A percentile compares a stretch with the other conserved stretches of the same genome.
Evolutionary conservation across 2,797 vertebrate species (phyloP).

Genomic region (Crax fasciolata): DNA sequence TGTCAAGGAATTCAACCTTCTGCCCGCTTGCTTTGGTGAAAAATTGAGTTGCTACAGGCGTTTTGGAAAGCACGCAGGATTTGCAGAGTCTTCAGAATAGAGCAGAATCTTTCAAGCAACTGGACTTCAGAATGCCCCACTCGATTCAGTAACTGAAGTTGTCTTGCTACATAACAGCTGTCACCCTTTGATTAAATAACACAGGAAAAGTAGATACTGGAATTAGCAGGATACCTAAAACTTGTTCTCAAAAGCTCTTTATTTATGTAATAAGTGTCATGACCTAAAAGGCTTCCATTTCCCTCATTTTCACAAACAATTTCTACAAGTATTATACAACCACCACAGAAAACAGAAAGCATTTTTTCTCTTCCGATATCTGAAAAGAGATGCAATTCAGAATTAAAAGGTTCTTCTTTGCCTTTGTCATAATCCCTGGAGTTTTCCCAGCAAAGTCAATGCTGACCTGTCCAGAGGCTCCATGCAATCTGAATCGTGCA

Average conservation of each 20-base stretch:
- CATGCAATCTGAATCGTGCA: background rate
- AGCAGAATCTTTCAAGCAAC: background rate
- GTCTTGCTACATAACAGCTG: background rate
- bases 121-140: background rate
- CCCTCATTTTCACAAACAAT: background rate
- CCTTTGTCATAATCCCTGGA: background rate
- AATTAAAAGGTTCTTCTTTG: background rate
- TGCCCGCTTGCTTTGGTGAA: background rate
- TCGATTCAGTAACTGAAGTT: background rate
- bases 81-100: background rate
- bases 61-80: background rate
- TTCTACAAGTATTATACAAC: background rate
- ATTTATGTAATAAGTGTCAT: background rate
- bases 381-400: background rate
- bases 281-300: background rate
- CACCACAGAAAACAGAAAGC: background rate
- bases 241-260: background rate
- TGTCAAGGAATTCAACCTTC: background rate
- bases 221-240: background rate
- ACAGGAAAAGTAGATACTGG: background rate
- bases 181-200: background rate
- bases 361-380: background rate
- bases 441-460: background rate
- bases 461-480: rapidly evolving
- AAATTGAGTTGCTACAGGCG: background rate